Evolutionary conservation across 2,888 invertebrate genomes (phyloP), one percentile per base, ranked within the genome.

Genomic region (Leucania comma): DNA sequence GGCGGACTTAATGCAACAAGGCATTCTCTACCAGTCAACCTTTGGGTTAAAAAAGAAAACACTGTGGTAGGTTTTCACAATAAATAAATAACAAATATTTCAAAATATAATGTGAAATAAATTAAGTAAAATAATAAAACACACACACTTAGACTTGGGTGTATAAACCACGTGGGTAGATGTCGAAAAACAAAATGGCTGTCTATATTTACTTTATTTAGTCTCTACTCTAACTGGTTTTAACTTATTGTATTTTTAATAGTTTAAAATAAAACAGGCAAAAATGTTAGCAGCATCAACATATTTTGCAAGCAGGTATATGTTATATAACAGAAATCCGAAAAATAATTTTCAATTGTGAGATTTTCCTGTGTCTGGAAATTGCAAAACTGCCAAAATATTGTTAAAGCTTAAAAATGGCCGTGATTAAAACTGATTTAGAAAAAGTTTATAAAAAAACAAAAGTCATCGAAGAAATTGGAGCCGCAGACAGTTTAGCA

Each of bases 151-250:
- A 59, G 26, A 59, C 26, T 22, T 38, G 38, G 14, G 24, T 38
- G 38, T 17, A n/a, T 54, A 24, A 58, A 42, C 60, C 71, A 62
- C 57, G 76, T 62, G 75, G 17, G 9, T 38, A 26, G 22, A 42
- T 50, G 48, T 63, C 32, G 5, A 61, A 48, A 64, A 76, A 61
- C 64, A 75, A 76, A 65, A 71, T 75, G 75, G 71, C 61, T 5
- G 42, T 3, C 54, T 46, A 8, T 70, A n/a, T 75, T 68, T 50
- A 20, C 58, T 62, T 50, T 26, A 32, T n/a, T 53, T 32, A 9
- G 4, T n/a, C n/a, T n/a, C n/a, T n/a, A n/a, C n/a, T n/a, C n/a
- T n/a, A 10, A 10, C 9, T 14, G 14, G 14, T 14, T 57, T 57
- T 20, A 8, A 14, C 17, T 4, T 17, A 42, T 42, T 42, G 42